Percentiles rank a stretch among this genome's conserved stretches.
Evolutionary conservation across 2,888 invertebrate genomes (phyloP).

Genomic region (Ceramica pisi): DNA sequence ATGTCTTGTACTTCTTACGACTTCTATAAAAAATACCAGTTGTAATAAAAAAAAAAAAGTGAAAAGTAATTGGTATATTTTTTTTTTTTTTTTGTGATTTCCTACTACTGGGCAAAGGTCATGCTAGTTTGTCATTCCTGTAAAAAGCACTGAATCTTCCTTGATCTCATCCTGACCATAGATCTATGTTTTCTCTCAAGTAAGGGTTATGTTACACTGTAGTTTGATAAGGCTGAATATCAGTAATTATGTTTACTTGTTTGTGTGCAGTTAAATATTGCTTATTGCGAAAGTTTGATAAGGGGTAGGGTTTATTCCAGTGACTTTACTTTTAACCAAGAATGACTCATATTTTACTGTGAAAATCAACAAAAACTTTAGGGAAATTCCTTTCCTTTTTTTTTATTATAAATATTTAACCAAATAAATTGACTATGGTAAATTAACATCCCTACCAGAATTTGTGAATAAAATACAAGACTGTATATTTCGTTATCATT

Average conservation of each 20-base stretch:
- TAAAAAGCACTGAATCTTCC: not conserved
- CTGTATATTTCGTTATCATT: not conserved
- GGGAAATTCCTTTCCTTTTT: too few species aligned
- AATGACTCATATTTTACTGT: too few species aligned
- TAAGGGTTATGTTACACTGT: conserved; percentile 22
- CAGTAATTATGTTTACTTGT: conserved; percentile 12
- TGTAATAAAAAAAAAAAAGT: not conserved
- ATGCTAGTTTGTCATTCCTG: too few species aligned
- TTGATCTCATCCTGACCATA: conserved; percentile 3
- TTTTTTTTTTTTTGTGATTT: too few species aligned
- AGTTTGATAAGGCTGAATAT: conserved; percentile 18
- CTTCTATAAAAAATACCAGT: too few species aligned
- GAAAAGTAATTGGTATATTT: too few species aligned
- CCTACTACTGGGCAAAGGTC: too few species aligned
- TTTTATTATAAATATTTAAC: too few species aligned
- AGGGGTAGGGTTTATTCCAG: not conserved
- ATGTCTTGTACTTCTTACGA: too few species aligned
- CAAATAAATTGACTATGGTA: too few species aligned
- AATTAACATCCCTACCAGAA: not conserved
- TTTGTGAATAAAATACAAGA: not conserved
- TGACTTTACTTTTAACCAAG: not conserved
- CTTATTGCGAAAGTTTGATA: conserved; percentile 9
- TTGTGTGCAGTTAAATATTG: conserved; percentile 15
- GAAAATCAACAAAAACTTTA: too few species aligned
- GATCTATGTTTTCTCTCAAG: not conserved